Base-by-base conservation (phyloP, 2,797 vertebrate genomes). In the Dicrostonyx torquatus region DNA sequence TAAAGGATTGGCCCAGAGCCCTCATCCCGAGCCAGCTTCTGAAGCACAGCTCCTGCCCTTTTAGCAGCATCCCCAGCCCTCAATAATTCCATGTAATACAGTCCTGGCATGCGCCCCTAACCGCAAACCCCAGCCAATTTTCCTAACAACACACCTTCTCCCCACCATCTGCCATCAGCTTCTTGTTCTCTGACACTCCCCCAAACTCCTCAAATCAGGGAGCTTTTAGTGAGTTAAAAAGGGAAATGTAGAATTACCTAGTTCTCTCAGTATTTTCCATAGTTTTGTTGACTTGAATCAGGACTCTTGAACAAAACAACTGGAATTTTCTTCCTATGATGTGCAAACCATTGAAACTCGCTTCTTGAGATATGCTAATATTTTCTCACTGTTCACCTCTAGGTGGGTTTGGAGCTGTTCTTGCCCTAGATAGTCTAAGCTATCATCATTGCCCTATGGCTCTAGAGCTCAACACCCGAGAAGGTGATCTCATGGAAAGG, bases 331-430 rank as follows among this genome's bases (percentile, higher is more conserved):
- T 95, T 91, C 95, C 97, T 94, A 20, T 58, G 55, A 58, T 2
- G 2, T 22, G 55, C 55, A 96, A 95, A 84, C 93, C 93, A 90
- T 93, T 95, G 34, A 29, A 89, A 95, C 62, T 37, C 84, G 60
- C 68, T 95, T 93, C 93, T 96, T 93, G 95, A 93, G 96, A 93
- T 90, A 90, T 29, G 90, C 55, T 96, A 66, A 29, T 90, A 92
- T 87, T 89, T 87, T 87, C 34, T 40, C 55, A 94, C 91, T 79
- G 72, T 87, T 97, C 83, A 95, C 86, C 94, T 96, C 75, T 22
- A 43, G 94, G 77, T 96, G 26, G 89, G 86, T 97, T 96, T 96
- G 96, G 53, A 91, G 88, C 79, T 34, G 14, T 92, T 93, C 93
- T 90, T 75, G 73, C 91, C 83, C 72, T 60, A 83, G 79, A 45